Base-by-base conservation (phyloP, 1,140 invertebrate species). In the Spodoptera frugiperda region DNA sequence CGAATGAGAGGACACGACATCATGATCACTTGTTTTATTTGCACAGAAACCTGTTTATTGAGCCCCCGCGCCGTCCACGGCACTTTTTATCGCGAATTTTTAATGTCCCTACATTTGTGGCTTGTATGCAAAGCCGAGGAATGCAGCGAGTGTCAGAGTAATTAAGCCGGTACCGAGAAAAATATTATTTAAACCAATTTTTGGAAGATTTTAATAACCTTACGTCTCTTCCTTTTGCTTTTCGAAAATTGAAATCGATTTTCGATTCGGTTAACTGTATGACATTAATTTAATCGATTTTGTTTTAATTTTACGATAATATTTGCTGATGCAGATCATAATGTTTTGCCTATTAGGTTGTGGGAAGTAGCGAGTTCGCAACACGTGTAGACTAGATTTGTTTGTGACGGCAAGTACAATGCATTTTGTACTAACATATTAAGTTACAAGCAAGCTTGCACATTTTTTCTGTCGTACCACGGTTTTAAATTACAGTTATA, bases 11-110 rank as follows among this genome's bases (percentile, higher is more conserved):
- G 82, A 86, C 83, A 85, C 78, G 82, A 87, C 88, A 81, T 84
- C 81, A 80, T 80, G 77, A 77, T 51, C 46, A 75, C 76, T 84
- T 85, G 81, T 88, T 87, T 90, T 91, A 85, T 89, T 91, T 85
- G 84, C 82, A 67, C 65, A 71, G 81, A 75, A 87, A 91, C 87
- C 86, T 84, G 88, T 88, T 90, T 59, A 74, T 57, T 54, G 55
- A 76, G 73, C 75, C 55, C 33, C 65, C 51, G 61, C 68, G 67
- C 33, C 33, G 65, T 61, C 54, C 55, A 30, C 39, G 54, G n/a
- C 19, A 61, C 55, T 63, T 78, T 71, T 73, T 73, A 73, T 73
- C 71, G 17, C 21, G 17, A 49, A 59, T 59, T 73, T 65, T 73
- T 73, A 72, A 73, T 73, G 71, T 73, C 51, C 71, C 25, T 73